phyloP scores from a whole-genome alignment of 2,888 invertebrate genomes.

The Nomada lathburiana region DNA sequence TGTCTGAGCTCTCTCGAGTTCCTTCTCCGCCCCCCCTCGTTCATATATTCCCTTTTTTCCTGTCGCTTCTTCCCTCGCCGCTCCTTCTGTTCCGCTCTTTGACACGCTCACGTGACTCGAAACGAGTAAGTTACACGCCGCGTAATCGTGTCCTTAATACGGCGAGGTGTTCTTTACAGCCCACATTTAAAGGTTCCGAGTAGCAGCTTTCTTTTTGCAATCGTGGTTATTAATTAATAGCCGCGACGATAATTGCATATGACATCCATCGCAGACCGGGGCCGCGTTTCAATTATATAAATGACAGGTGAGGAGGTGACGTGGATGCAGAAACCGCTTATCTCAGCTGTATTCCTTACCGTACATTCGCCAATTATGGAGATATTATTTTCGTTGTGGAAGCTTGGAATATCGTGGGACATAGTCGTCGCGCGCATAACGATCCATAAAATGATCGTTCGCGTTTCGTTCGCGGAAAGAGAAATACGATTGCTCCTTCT shows the following conservation, averaged over 20 bases:
- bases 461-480: constrained; percentile 1
- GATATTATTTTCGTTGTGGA: constrained; percentile 3
- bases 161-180: neutral
- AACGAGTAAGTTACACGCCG: neutral
- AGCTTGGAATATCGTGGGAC: neutral
- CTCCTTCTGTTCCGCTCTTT: too few species aligned
- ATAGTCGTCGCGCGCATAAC: neutral
- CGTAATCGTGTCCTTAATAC: neutral
- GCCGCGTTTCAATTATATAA: neutral
- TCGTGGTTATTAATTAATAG: neutral
- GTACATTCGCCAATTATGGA: neutral
- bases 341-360: neutral
- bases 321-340: neutral
- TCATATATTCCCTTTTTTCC: neutral
- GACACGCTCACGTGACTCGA: constrained; percentile 1
- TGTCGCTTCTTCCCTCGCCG: neutral
- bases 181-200: too few species aligned
- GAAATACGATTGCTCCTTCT: neutral
- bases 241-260: neutral
- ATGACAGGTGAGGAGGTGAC: neutral
- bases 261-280: neutral
- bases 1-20: neutral
- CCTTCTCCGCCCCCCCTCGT: neutral
- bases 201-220: neutral
- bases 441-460: constrained; percentile 3